phyloP scores from a whole-genome alignment of 1,140 invertebrate species.

The Bradysia coprophila region DNA sequence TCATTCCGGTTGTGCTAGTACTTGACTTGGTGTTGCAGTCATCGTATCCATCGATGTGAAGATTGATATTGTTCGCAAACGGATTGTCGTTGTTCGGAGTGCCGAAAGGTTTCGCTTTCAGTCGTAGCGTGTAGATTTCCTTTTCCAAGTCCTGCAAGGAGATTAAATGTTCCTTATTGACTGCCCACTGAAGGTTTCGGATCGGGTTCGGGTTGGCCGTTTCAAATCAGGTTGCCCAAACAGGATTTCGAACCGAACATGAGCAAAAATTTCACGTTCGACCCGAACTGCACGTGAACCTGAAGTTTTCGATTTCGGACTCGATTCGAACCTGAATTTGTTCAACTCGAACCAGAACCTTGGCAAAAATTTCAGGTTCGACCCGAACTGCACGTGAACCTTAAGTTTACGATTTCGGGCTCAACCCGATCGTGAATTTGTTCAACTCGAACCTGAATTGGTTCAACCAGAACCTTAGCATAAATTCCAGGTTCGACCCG shows the following conservation, averaged over 20 bases:
- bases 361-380: too few relatives aligned
- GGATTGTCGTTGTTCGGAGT: slow-evolving; percentile 6
- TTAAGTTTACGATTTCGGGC: too few relatives aligned
- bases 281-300: neutral
- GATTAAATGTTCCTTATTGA: too few relatives aligned
- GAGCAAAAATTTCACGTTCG: neutral
- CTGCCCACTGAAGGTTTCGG: neutral
- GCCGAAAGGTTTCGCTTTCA: slow-evolving; percentile 19
- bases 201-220: neutral
- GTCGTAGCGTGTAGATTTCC: slow-evolving; percentile 17
- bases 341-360: too few relatives aligned
- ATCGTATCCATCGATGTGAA: neutral
- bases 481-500: too few relatives aligned
- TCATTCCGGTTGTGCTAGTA: slow-evolving; percentile 7
- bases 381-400: too few relatives aligned
- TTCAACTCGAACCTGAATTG: too few relatives aligned
- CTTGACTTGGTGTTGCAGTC: slow-evolving; percentile 4
- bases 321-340: slow-evolving; percentile 1
- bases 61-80: neutral
- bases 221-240: neutral
- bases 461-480: too few relatives aligned
- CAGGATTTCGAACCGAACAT: neutral
- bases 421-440: too few relatives aligned
- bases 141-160: slow-evolving; percentile 16
- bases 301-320: neutral